A percentile compares a stretch with the other conserved stretches of the same genome.
These are phyloP conservation scores for Montipora cactus DNA, from an alignment of 64 coral and sea anemone genomes.

Conservation along the genomic window DNA sequence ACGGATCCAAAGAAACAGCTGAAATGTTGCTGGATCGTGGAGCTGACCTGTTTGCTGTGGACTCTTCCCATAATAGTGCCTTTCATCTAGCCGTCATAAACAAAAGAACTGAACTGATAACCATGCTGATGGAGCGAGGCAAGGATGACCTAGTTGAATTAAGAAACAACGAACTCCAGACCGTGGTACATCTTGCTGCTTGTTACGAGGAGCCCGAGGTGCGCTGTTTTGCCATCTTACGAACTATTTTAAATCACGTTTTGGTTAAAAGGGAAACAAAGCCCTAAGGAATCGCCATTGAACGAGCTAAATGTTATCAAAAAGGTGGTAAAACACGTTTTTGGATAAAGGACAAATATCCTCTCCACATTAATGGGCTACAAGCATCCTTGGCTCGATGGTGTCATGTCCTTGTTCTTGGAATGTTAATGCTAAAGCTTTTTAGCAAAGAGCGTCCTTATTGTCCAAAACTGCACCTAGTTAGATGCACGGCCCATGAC, in stretches of 20 bases:
- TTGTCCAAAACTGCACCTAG: no score
- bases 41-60: background rate
- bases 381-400: no score
- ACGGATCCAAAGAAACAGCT: conserved; percentile 5
- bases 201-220: conserved; percentile 1
- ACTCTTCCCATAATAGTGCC: background rate
- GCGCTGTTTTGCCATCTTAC: background rate
- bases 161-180: conserved; percentile 1
- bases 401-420: no score
- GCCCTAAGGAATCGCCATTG: no score
- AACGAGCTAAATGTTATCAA: no score
- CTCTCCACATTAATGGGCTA: no score
- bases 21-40: conserved; percentile 34
- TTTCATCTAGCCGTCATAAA: conserved; percentile 23
- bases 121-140: background rate
- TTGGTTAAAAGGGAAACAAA: no score
- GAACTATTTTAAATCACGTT: background rate
- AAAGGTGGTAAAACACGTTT: no score
- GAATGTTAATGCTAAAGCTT: no score
- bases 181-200: conserved; percentile 25
- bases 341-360: no score
- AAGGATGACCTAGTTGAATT: conserved; percentile 7
- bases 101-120: background rate
- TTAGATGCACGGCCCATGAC: no score
- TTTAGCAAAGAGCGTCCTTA: no score